Evolutionary conservation across 2,113 vertebrate genomes (phyloP).

Genomic region (Peucedramus taeniatus): DNA sequence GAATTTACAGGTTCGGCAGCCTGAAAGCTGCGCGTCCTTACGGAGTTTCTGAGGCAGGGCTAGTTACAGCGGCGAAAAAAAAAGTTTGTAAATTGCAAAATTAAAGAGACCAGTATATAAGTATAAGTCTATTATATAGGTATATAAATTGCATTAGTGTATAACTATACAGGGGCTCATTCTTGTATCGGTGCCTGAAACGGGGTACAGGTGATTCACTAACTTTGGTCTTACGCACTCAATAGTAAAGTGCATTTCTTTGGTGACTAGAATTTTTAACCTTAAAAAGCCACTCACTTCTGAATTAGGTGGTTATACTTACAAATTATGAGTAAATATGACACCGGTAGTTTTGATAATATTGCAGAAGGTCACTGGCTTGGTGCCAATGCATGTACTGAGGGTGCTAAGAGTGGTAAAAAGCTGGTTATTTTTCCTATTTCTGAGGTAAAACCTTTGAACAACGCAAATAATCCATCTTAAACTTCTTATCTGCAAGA

Average conservation of each 20-base stretch:
- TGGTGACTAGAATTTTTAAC: not conserved
- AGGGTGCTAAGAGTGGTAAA: not conserved
- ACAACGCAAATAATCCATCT: accelerated
- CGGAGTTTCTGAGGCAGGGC: not conserved
- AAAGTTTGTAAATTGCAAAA: not conserved
- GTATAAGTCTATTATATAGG: not conserved
- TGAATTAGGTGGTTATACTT: not conserved
- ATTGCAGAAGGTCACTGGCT: not conserved
- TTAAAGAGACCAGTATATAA: accelerated
- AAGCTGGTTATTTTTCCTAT: not conserved
- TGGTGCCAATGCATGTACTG: not conserved
- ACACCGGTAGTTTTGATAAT: no score
- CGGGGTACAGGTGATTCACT: not conserved
- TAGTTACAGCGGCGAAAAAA: not conserved
- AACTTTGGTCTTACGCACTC: accelerated
- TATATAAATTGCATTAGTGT: no score
- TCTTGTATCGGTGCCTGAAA: not conserved
- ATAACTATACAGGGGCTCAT: not conserved
- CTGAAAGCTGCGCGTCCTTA: accelerated
- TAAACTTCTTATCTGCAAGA: not conserved
- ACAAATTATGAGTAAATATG: not conserved
- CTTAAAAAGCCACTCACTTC: not conserved
- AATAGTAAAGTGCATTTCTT: not conserved
- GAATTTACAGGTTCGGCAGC: not conserved
- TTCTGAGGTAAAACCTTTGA: not conserved